phyloP scores from a whole-genome alignment of 2,888 invertebrate genomes.

The Dasypolia templi region DNA sequence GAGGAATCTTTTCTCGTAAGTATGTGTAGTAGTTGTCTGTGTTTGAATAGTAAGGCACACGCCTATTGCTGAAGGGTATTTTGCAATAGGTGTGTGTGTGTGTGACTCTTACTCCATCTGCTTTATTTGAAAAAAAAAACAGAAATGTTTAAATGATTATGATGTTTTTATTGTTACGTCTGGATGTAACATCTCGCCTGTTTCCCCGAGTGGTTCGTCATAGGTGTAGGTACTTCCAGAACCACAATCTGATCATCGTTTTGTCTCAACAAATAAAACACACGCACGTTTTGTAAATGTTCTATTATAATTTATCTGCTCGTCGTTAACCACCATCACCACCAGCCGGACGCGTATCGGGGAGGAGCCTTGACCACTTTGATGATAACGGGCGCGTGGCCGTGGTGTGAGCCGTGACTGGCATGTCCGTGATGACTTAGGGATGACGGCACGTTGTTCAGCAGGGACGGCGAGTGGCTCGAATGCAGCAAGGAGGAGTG shows the following conservation, averaged over 20 bases:
- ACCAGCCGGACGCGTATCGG: conserved; percentile 59
- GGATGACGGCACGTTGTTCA: conserved; percentile 1
- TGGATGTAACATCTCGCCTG: background rate
- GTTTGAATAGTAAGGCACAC: background rate
- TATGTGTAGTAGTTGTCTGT: background rate
- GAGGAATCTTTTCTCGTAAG: background rate
- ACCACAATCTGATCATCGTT: background rate
- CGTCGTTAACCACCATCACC: conserved; percentile 43
- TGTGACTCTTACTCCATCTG: background rate
- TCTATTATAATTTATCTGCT: conserved; percentile 18
- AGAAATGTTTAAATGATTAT: background rate
- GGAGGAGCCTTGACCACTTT: conserved; percentile 59
- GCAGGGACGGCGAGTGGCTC: conserved; percentile 20
- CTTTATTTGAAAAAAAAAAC: background rate
- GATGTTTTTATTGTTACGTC: background rate
- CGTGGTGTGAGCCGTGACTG: conserved; percentile 3
- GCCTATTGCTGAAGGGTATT: no score
- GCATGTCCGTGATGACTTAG: conserved; percentile 19
- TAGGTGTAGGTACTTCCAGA: background rate
- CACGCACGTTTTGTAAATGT: background rate
- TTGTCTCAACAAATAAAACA: conserved; percentile 15
- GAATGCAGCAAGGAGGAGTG: background rate
- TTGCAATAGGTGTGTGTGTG: no score
- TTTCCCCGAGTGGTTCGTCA: background rate
- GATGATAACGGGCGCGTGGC: conserved; percentile 49